Conservation (phyloP, 2,113 vertebrate species). For the Turnix velox region DNA sequence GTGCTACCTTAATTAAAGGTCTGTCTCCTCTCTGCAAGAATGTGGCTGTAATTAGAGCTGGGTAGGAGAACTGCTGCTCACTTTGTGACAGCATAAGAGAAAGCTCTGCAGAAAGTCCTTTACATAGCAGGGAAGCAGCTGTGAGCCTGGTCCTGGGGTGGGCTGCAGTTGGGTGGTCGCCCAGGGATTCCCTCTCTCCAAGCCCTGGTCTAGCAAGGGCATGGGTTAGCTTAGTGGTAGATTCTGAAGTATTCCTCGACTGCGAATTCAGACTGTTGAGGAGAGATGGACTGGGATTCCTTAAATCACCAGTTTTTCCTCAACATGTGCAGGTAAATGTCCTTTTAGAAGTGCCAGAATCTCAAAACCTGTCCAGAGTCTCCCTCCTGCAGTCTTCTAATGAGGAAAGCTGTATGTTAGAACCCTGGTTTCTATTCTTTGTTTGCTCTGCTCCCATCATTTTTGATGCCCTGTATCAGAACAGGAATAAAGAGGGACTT, state of each 20-base stretch:
- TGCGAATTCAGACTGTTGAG: background rate
- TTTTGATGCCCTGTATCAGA: background rate
- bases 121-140: background rate
- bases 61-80: background rate
- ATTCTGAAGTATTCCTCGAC: background rate
- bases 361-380: background rate
- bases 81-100: background rate
- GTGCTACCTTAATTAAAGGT: background rate
- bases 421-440: background rate
- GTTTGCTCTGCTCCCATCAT: background rate
- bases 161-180: background rate
- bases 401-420: background rate
- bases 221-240: fast-evolving
- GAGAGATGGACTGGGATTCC: too few relatives aligned
- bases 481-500: background rate
- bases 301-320: background rate
- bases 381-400: background rate
- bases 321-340: fast-evolving
- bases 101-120: background rate
- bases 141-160: fast-evolving
- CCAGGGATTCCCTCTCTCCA: background rate
- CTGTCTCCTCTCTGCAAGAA: background rate
- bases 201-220: too few relatives aligned
- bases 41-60: fast-evolving
- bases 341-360: background rate